phyloP scores from a whole-genome alignment of 2,797 vertebrate species.

The Phrynocephalus vlangalii region DNA sequence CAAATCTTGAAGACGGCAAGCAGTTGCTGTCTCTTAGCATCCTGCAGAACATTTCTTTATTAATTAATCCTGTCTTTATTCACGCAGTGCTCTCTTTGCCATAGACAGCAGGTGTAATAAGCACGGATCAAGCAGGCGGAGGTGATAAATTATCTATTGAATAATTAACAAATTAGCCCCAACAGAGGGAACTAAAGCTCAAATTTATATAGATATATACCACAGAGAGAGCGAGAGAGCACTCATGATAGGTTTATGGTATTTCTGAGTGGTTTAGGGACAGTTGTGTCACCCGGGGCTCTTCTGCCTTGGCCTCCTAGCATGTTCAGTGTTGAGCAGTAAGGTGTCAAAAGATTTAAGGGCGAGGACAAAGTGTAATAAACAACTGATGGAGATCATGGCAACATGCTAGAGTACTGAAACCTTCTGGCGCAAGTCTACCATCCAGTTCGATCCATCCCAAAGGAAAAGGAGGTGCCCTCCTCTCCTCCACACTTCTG shows the following conservation, averaged over 20 bases:
- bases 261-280: slow-evolving; percentile 13
- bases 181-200: slow-evolving; percentile 78
- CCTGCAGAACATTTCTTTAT: slow-evolving; percentile 69
- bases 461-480: slow-evolving; percentile 46
- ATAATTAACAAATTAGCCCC: slow-evolving; percentile 81
- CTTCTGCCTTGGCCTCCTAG: background rate
- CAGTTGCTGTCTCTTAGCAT: slow-evolving; percentile 45
- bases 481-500: slow-evolving; percentile 38
- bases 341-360: background rate
- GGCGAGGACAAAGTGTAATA: background rate
- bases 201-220: slow-evolving; percentile 62
- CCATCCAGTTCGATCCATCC: slow-evolving; percentile 45
- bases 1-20: slow-evolving; percentile 27
- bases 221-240: background rate
- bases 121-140: slow-evolving; percentile 73
- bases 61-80: slow-evolving; percentile 78
- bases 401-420: too few relatives aligned
- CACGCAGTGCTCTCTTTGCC: slow-evolving; percentile 65
- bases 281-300: background rate
- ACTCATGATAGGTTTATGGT: slow-evolving; percentile 10
- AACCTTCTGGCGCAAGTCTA: slow-evolving; percentile 15
- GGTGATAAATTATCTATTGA: slow-evolving; percentile 79
- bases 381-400: background rate
- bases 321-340: background rate
- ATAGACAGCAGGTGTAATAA: slow-evolving; percentile 76